A percentile compares a stretch with the other conserved stretches of the same genome.
These are phyloP conservation scores for Tinea semifulvella DNA, from an alignment of 2,888 invertebrate genomes.

Conservation along the genomic window DNA sequence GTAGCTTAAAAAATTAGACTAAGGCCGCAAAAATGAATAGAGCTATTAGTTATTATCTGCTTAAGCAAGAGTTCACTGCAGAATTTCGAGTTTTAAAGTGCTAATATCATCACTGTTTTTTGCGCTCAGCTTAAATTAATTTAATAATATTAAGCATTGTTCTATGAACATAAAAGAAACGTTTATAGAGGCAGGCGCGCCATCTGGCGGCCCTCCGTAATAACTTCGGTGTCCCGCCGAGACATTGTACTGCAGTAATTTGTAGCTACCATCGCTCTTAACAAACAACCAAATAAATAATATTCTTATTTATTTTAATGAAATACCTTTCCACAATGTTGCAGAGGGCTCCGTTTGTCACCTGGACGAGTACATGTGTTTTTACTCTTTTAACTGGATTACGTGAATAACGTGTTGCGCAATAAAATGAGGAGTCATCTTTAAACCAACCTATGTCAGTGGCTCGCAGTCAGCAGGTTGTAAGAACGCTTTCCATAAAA, in stretches of 20 bases:
- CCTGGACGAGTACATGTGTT: slow-evolving; percentile 8
- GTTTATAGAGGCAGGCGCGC: slow-evolving; percentile 32
- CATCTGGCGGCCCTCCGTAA: slow-evolving; percentile 54
- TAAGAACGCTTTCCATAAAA: too few species aligned
- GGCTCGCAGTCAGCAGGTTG: too few species aligned
- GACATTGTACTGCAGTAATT: slow-evolving; percentile 57
- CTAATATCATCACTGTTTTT: too few species aligned
- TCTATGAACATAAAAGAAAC: slow-evolving; percentile 6
- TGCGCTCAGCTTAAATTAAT: slow-evolving; percentile 24
- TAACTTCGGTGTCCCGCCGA: slow-evolving; percentile 51
- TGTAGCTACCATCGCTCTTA: slow-evolving; percentile 56
- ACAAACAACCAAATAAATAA: slow-evolving; percentile 57
- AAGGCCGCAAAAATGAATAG: too few species aligned
- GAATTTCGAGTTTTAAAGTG: too few species aligned
- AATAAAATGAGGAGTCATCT: too few species aligned
- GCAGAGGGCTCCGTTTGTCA: slow-evolving; percentile 5
- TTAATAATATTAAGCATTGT: slow-evolving; percentile 25
- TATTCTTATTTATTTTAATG: slow-evolving; percentile 42
- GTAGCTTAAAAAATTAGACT: too few species aligned
- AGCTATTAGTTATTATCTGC: too few species aligned
- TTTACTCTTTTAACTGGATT: too few species aligned
- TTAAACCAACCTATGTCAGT: too few species aligned
- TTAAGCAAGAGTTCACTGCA: too few species aligned
- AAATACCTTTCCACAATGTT: slow-evolving; percentile 13
- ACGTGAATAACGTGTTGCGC: too few species aligned